These are phyloP conservation scores for Tursiops truncatus DNA, from an alignment of 2,113 vertebrate genomes.

Conservation along the genomic window DNA sequence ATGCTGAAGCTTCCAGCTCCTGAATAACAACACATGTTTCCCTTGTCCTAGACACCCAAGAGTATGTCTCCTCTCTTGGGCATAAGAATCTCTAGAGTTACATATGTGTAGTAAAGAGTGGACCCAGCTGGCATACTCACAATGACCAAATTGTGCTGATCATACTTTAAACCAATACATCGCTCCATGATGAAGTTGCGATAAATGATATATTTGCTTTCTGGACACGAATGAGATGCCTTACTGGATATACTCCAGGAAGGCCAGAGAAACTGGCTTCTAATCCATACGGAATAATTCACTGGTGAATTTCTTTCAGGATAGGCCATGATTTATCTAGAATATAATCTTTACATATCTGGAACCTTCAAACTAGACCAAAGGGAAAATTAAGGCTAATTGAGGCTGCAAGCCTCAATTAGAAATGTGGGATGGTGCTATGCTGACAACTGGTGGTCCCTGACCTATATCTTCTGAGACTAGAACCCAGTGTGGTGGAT, in stretches of 20 bases:
- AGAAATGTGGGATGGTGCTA: no score
- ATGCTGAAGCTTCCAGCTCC: not conserved
- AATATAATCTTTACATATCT: not conserved
- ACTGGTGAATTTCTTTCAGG: not conserved
- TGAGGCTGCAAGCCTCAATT: not conserved
- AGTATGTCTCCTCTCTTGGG: not conserved
- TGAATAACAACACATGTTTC: not conserved
- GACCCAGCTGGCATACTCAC: no score
- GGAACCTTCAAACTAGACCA: not conserved
- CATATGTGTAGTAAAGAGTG: no score
- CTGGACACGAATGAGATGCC: not conserved
- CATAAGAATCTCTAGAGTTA: not conserved
- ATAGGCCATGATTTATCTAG: not conserved
- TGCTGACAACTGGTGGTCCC: not conserved
- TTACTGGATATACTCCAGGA: not conserved
- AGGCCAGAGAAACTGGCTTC: not conserved
- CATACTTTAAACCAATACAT: no score
- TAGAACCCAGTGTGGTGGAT: not conserved
- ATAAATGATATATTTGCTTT: no score
- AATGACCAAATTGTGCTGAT: no score
- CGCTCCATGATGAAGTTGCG: no score
- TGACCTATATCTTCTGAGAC: not conserved
- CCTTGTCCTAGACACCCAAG: not conserved
- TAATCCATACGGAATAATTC: not conserved
- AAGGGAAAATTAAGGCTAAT: not conserved